Conservation (phyloP, 2,797 vertebrate species). For the Arvicola amphibius region DNA sequence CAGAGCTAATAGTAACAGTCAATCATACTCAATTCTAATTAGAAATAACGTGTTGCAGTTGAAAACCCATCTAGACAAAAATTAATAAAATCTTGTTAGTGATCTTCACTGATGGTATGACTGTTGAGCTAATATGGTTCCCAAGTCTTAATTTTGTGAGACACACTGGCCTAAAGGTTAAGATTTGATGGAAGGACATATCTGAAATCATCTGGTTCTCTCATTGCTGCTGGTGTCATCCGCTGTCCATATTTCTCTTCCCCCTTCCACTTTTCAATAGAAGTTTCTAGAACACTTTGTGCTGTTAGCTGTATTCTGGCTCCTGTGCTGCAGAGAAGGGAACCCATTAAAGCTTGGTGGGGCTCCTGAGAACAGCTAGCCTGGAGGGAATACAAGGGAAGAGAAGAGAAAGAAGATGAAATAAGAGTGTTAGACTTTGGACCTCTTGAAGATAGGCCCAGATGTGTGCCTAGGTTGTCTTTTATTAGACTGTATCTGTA, state of each 20-base stretch:
- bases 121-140: background rate
- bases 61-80: background rate
- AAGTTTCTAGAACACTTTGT: background rate
- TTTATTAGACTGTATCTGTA: background rate
- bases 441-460: background rate
- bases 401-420: constrained; percentile 54
- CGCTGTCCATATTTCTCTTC: background rate
- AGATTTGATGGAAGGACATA: background rate
- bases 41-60: background rate
- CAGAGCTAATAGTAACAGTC: background rate
- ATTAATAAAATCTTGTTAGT: background rate
- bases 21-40: background rate
- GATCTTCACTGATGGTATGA: background rate
- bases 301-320: constrained; percentile 56
- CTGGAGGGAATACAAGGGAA: background rate
- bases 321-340: background rate
- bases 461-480: background rate
- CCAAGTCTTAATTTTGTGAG: constrained; percentile 3
- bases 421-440: background rate
- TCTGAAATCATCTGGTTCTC: background rate
- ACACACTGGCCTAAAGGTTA: background rate
- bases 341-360: constrained; percentile 56
- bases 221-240: background rate
- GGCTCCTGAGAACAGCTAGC: background rate
- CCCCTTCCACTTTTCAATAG: background rate